Evolutionary conservation across 2,113 vertebrate genomes (phyloP), one percentile per base, ranked within the genome.

Genomic region (Peromyscus californicus): DNA sequence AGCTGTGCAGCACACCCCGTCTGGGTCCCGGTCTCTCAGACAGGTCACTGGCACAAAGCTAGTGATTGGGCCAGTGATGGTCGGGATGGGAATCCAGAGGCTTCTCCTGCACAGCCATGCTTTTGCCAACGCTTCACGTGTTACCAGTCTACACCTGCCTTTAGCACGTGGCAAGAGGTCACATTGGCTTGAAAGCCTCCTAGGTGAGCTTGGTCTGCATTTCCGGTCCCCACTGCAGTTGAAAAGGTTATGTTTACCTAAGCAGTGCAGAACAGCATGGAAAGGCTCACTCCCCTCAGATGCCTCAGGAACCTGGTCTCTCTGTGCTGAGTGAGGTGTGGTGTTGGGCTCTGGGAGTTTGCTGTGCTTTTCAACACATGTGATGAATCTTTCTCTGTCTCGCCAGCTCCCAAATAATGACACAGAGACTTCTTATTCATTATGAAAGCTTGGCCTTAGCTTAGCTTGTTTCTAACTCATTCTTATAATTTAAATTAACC

Each of bases 281-380:
- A 67, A 61, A 36, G 54, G 57, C 0, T 90, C 6, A n/a, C 57
- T 10, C 36, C 3, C 57, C 13, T 54, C 57, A 72, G 83, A 65
- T 80, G 89, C 74, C 93, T 69, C 33, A 75, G 88, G 31, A 84
- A 54, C 96, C 75, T 83, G 59, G 61, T 87, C 39, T 42, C 80
- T 29, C 7, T 11, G 9, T n/a, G 0, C 84, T 39, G 59, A 89
- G n/a, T 1, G 11, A 86, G 57, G 8, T 2, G 0, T 51, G 51
- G 10, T 31, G 3, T 92, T 69, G 65, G 24, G 31, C 42, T 93
- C 11, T 51, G 39, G 10, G 48, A 42, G 65, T 79, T 89, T 76
- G 61, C 22, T 3, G 92, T 85, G 61, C 22, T 3, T 93, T 83
- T 91, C 21, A 54, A 89, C 15, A 19, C 0, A 3, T 70, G 36